Percentiles rank a stretch among this genome's conserved stretches.
Conservation (phyloP, 2,113 vertebrate species). For the Cheirogaleus medius region DNA sequence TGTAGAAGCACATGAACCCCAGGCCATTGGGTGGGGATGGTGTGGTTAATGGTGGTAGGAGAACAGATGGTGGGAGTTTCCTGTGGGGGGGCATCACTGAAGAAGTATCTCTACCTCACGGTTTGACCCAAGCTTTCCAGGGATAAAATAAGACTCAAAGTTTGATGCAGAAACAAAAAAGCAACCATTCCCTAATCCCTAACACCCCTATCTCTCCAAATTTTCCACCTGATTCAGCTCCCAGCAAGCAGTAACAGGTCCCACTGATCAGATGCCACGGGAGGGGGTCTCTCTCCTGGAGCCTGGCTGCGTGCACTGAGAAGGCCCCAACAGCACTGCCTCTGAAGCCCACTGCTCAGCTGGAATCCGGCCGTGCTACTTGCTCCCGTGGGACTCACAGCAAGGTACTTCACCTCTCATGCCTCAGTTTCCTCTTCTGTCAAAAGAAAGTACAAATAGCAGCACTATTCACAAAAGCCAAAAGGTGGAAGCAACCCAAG, state of each 20-base stretch:
- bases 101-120: not conserved
- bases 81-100: too few species aligned
- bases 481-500: not conserved
- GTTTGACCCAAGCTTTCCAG: not conserved
- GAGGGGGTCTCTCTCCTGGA: not conserved
- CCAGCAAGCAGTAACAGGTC: not conserved
- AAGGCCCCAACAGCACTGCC: not conserved
- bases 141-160: not conserved
- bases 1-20: not conserved
- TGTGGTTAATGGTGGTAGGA: not conserved
- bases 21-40: not conserved
- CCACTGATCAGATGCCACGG: fast-evolving
- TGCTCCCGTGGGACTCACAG: too few species aligned
- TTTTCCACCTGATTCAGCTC: not conserved
- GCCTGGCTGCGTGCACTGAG: fast-evolving
- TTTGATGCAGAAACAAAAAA: not conserved
- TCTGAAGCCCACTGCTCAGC: not conserved
- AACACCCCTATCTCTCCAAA: not conserved
- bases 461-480: not conserved
- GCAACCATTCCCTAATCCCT: not conserved
- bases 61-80: not conserved
- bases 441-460: not conserved
- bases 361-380: not conserved
- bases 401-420: not conserved
- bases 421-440: not conserved